Evolutionary conservation across 2,797 vertebrate species (phyloP).

Genomic region (Lerista edwardsae): DNA sequence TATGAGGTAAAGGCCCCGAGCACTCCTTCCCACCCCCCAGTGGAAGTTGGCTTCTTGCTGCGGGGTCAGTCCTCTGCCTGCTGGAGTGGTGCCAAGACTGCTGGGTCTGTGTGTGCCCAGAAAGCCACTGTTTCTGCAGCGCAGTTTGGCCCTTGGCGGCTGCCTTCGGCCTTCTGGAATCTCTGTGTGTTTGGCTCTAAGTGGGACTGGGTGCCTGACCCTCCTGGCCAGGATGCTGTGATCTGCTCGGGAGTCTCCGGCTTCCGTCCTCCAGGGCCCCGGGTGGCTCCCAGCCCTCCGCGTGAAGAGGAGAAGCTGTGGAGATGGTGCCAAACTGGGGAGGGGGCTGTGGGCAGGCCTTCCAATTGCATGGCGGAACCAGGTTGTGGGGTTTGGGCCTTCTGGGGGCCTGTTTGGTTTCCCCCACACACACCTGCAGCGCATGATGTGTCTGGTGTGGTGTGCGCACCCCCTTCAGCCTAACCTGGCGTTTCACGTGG

Average conservation of each 20-base stretch:
- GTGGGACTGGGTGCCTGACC: not conserved
- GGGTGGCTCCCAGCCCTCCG: not conserved
- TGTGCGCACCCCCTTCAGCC: too few relatives aligned
- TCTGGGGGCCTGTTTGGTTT: not conserved
- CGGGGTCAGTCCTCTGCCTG: not conserved
- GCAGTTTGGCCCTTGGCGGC: too few relatives aligned
- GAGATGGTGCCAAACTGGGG: too few relatives aligned
- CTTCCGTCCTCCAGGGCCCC: not conserved
- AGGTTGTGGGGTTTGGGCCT: not conserved
- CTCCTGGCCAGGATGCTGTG: not conserved
- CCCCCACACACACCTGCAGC: too few relatives aligned
- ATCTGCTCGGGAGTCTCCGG: not conserved
- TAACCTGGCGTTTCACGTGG: too few relatives aligned
- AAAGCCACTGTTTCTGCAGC: too few relatives aligned
- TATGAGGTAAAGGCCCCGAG: conserved; percentile 84
- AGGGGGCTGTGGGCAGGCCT: not conserved
- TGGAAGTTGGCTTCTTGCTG: rapidly evolving
- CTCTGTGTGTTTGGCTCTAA: not conserved
- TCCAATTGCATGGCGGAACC: not conserved
- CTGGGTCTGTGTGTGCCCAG: too few relatives aligned
- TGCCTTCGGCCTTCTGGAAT: too few relatives aligned
- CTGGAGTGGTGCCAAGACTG: too few relatives aligned
- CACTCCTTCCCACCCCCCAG: not conserved
- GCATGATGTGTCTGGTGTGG: too few relatives aligned
- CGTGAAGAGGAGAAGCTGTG: too few relatives aligned